Evolutionary conservation across 1,140 invertebrate species (phyloP).

Genomic region (Lordiphosa collinella): DNA sequence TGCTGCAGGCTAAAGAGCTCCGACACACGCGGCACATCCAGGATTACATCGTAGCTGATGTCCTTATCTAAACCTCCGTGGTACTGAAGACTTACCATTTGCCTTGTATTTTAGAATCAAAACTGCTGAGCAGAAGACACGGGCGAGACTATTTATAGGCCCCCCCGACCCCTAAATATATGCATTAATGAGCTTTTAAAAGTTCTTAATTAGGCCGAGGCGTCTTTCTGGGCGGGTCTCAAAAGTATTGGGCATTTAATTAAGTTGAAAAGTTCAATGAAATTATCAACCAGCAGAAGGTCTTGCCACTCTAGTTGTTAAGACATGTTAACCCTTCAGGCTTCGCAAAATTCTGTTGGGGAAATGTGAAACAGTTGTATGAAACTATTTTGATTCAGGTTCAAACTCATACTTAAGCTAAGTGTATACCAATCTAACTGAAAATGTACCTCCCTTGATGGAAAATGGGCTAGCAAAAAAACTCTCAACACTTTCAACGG

Average conservation of each 20-base stretch:
- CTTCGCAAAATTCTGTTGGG: too few relatives aligned
- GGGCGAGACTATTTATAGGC: slow-evolving; percentile 40
- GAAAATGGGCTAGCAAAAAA: too few relatives aligned
- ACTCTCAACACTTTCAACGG: too few relatives aligned
- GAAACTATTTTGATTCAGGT: too few relatives aligned
- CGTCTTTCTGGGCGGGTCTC: not conserved
- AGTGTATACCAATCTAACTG: too few relatives aligned
- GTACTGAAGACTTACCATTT: slow-evolving; percentile 53
- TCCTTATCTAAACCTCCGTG: slow-evolving; percentile 47
- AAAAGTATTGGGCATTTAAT: not conserved
- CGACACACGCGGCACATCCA: slow-evolving; percentile 28
- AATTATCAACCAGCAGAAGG: too few relatives aligned
- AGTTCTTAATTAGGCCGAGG: slow-evolving; percentile 43
- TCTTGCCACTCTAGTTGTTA: too few relatives aligned
- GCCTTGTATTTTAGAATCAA: not conserved
- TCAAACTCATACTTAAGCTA: too few relatives aligned
- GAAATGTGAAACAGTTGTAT: too few relatives aligned
- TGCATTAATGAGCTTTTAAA: slow-evolving; percentile 77
- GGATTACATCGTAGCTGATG: slow-evolving; percentile 23
- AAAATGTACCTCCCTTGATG: too few relatives aligned
- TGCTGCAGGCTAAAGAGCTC: slow-evolving; percentile 38
- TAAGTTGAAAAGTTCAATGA: not conserved
- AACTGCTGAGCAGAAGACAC: slow-evolving; percentile 23
- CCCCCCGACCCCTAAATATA: slow-evolving; percentile 38
- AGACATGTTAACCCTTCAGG: too few relatives aligned